These are phyloP conservation scores for Stegodyphus dumicola DNA, from an alignment of 1,140 invertebrate species.

Conservation along the genomic window DNA sequence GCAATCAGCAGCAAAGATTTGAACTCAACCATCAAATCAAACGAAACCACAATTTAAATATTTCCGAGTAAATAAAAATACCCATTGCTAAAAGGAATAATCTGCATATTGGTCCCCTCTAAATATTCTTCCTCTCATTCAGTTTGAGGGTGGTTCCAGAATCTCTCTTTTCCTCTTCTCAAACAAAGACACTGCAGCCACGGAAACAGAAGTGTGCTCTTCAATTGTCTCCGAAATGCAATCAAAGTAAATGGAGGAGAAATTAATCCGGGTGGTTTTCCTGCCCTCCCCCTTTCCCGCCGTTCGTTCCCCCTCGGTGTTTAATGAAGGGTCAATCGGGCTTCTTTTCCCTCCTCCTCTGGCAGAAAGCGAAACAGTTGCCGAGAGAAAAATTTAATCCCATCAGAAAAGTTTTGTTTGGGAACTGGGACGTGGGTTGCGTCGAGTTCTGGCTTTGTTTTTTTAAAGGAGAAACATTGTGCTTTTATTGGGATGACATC, in stretches of 20 bases:
- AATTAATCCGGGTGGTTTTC: conserved; percentile 4
- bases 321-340: conserved; percentile 39
- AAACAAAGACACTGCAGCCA: background rate
- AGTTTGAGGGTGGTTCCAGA: too few relatives aligned
- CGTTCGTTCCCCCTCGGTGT: conserved; percentile 14
- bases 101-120: background rate
- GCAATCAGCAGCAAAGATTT: too few relatives aligned
- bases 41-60: too few relatives aligned
- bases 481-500: too few relatives aligned
- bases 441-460: too few relatives aligned
- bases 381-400: conserved; percentile 37
- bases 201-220: conserved; percentile 1
- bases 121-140: too few relatives aligned
- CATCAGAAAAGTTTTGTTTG: conserved; percentile 25
- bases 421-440: conserved; percentile 1
- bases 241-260: conserved; percentile 40
- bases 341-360: background rate
- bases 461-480: too few relatives aligned
- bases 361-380: conserved; percentile 7
- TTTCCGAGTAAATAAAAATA: too few relatives aligned
- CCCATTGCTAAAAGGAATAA: background rate
- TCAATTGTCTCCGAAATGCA: conserved; percentile 15
- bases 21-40: too few relatives aligned
- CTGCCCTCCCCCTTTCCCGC: background rate
- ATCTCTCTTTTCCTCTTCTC: background rate